phyloP scores from a whole-genome alignment of 2,797 vertebrate genomes.

The Tiaroga cobitis region DNA sequence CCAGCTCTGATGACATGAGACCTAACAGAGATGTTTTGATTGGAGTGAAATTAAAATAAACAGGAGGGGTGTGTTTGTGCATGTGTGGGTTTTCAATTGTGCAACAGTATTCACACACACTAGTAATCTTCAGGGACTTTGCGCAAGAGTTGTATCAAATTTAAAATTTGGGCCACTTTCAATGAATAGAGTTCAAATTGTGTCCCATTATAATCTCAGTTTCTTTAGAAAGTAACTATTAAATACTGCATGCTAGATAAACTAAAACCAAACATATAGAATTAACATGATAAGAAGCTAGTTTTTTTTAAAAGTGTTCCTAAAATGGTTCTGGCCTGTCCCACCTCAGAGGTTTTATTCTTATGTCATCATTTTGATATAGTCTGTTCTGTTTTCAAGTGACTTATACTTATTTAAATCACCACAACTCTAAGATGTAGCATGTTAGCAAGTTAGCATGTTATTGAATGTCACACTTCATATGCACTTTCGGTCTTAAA shows the following conservation, averaged over 20 bases:
- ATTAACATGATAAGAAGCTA: no score
- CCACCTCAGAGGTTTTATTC: no score
- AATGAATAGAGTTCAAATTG: neutral
- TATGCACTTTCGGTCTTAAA: no score
- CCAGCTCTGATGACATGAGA: constrained; percentile 57
- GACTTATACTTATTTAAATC: no score
- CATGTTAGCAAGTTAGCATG: no score
- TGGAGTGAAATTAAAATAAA: constrained; percentile 44
- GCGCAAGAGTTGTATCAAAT: neutral
- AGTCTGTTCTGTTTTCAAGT: no score
- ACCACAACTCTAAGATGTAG: no score
- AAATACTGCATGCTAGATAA: neutral
- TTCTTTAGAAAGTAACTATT: neutral
- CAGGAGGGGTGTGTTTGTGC: constrained; percentile 4
- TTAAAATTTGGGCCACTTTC: neutral
- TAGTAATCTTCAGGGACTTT: constrained; percentile 33
- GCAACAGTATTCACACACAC: constrained; percentile 12
- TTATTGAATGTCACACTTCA: no score
- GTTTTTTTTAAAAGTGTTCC: no score
- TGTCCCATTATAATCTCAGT: neutral
- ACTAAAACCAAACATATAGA: no score
- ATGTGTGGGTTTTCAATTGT: constrained; percentile 24
- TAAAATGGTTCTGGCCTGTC: no score
- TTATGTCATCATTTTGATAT: neutral
- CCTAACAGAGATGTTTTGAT: constrained; percentile 55